Evolutionary conservation across 2,113 vertebrate species (phyloP).

Genomic region (Arvicanthis niloticus): DNA sequence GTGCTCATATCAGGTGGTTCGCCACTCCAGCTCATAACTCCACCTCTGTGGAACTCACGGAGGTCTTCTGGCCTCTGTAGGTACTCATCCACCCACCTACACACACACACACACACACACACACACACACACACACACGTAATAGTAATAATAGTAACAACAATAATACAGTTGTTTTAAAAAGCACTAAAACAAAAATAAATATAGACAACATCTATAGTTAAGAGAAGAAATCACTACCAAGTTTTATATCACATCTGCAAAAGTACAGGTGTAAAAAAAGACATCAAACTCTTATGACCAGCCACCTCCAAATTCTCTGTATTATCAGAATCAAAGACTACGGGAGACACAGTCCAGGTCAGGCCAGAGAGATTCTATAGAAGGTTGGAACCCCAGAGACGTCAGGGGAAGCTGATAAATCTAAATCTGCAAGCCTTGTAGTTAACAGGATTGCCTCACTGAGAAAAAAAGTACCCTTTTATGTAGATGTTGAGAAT

Average conservation of each 20-base stretch:
- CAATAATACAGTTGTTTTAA: not conserved
- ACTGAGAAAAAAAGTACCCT: not conserved
- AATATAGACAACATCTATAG: not conserved
- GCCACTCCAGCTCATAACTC: not conserved
- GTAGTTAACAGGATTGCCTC: not conserved
- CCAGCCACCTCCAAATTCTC: not conserved
- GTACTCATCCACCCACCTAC: not conserved
- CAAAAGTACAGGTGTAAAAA: not conserved
- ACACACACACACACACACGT: not conserved
- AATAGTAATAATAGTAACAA: not conserved
- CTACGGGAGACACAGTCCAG: not conserved
- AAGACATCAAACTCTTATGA: not conserved
- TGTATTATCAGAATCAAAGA: not conserved
- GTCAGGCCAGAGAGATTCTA: not conserved
- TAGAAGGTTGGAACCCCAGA: not conserved
- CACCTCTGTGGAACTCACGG: not conserved
- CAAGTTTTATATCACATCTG: not conserved
- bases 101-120: not conserved
- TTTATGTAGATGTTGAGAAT: not conserved
- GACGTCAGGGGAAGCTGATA: not conserved
- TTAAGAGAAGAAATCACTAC: not conserved
- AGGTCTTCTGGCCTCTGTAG: not conserved
- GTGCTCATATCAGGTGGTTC: accelerated
- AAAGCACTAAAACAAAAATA: not conserved
- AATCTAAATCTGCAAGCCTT: not conserved